Base-by-base conservation (phyloP, 2,888 invertebrate genomes). In the Anagyrus pseudococci region DNA sequence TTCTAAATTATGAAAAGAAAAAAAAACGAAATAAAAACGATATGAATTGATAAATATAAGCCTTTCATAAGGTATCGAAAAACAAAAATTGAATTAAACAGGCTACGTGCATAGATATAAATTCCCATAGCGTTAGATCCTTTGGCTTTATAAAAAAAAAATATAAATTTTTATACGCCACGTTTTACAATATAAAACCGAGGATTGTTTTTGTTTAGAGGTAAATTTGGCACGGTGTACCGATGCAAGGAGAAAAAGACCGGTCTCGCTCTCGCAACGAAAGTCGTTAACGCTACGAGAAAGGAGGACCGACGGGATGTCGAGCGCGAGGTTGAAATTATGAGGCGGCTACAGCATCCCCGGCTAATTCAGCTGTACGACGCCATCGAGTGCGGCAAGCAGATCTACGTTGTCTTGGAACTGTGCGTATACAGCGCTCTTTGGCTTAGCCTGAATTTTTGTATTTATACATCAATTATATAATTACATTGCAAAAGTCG, bases 151-250 rank as follows among this genome's bases (percentile, higher is more conserved):
- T n/a, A n/a, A n/a, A n/a, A n/a, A n/a, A n/a, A n/a, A n/a, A n/a
- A n/a, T n/a, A n/a, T n/a, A n/a, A n/a, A n/a, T n/a, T n/a, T n/a
- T n/a, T n/a, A n/a, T n/a, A n/a, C n/a, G n/a, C n/a, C n/a, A n/a
- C n/a, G n/a, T n/a, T n/a, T n/a, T n/a, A n/a, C n/a, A n/a, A n/a
- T n/a, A n/a, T n/a, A n/a, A n/a, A n/a, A n/a, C n/a, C n/a, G n/a
- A n/a, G n/a, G n/a, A n/a, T n/a, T n/a, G n/a, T 8, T 2, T 46
- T 13, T 17, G 17, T n/a, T 23, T 50, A 98, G 98, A 76, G 98
- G 98, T 4, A 97, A 97, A 86, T 98, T 98, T 82, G 98, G 98
- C 64, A 96, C 95, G 40, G 98, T 98, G 44, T 97, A 94, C 84
- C 88, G 90, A 76, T 98, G 97, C 82, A 87, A 86, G 56, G 96